Conservation (phyloP, 2,888 invertebrate genomes). For the Rhorus exstirpatorius region DNA sequence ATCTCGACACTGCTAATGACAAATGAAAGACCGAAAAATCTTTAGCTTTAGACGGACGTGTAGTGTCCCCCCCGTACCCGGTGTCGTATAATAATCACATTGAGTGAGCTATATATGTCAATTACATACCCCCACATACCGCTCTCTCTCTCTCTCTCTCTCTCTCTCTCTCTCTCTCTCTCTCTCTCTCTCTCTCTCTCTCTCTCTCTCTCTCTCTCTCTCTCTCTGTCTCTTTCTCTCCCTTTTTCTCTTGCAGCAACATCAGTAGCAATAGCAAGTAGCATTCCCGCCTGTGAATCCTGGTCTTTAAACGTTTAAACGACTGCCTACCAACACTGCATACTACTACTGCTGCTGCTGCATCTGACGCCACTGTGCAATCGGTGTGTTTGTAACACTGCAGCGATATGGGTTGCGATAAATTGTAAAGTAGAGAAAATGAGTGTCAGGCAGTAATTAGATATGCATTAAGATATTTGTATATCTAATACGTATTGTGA, state of each 20-base stretch:
- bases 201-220: conserved; percentile 54
- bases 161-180: too few species aligned
- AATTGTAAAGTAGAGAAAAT: conserved; percentile 34
- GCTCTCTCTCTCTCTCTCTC: background rate
- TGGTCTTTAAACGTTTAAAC: conserved; percentile 65
- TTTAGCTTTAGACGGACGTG: too few species aligned
- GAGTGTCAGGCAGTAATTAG: conserved; percentile 14
- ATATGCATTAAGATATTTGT: background rate
- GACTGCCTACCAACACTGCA: conserved; percentile 45
- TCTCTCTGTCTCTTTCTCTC: too few species aligned
- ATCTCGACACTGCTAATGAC: too few species aligned
- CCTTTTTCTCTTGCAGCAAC: conserved; percentile 34
- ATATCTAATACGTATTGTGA: too few species aligned
- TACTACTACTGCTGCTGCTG: conserved; percentile 49
- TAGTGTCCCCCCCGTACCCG: too few species aligned
- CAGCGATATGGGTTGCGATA: conserved; percentile 10
- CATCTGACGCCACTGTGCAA: conserved; percentile 26
- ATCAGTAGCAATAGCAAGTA: conserved; percentile 44
- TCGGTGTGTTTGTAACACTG: conserved; percentile 19
- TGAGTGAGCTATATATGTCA: conserved; percentile 55
- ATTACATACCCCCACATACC: too few species aligned
- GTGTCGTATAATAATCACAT: conserved; percentile 30
- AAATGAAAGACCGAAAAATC: too few species aligned
- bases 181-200: conserved; percentile 49
- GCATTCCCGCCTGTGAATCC: conserved; percentile 60